A percentile compares a stretch with the other conserved stretches of the same genome.
phyloP scores from a whole-genome alignment of 2,113 vertebrate species.

The Anhinga rufa region DNA sequence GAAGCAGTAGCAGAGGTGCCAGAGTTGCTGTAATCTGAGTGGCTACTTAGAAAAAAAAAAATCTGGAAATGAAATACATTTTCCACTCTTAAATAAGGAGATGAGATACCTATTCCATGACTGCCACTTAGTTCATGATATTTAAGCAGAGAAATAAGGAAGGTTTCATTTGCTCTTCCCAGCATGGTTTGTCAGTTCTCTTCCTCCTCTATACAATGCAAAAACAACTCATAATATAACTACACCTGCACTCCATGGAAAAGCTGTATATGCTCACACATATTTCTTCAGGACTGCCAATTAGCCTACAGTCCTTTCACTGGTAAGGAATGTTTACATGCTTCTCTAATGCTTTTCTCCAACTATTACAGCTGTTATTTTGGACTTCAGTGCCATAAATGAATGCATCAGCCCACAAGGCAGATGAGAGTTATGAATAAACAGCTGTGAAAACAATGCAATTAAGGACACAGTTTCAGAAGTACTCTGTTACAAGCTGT shows the following conservation, averaged over 20 bases:
- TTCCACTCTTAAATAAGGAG: not conserved
- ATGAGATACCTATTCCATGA: not conserved
- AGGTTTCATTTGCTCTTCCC: not conserved
- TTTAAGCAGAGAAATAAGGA: not conserved
- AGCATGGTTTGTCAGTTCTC: not conserved
- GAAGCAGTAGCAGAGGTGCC: not conserved
- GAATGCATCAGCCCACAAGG: not conserved
- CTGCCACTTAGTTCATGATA: not conserved
- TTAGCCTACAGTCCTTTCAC: not conserved
- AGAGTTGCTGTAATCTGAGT: not conserved
- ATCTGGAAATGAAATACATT: not conserved
- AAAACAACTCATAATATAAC: not conserved
- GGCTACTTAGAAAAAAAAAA: not conserved
- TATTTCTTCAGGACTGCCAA: not conserved
- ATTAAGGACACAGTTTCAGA: not conserved
- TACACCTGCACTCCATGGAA: not conserved
- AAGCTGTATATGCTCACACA: not conserved
- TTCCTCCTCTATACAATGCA: not conserved
- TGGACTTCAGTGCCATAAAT: not conserved
- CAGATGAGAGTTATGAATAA: not conserved
- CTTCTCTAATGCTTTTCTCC: not conserved
- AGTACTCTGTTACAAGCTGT: slow-evolving; percentile 30
- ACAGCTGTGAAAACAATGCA: not conserved
- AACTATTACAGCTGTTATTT: not conserved
- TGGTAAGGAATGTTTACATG: not conserved